phyloP scores from a whole-genome alignment of 2,113 vertebrate species.

The Myotis davidii region DNA sequence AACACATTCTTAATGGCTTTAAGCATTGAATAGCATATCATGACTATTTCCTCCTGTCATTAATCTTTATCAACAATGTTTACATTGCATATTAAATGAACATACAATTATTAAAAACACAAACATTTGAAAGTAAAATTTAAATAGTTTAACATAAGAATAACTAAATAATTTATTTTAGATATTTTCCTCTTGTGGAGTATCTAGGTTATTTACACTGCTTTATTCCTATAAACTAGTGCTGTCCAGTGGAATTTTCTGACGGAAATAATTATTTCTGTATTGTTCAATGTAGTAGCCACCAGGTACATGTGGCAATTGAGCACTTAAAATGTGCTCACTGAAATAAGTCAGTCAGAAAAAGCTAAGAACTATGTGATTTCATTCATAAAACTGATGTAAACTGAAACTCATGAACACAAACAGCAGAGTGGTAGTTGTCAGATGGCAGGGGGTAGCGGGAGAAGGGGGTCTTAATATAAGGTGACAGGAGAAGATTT shows the following conservation, averaged over 20 bases:
- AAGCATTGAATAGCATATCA: background rate
- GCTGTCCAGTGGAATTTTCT: background rate
- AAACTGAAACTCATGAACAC: too few species aligned
- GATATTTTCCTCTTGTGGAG: background rate
- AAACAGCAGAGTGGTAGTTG: too few species aligned
- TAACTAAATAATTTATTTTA: conserved; percentile 15
- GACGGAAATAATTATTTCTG: background rate
- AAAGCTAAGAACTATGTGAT: too few species aligned
- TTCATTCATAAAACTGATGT: too few species aligned
- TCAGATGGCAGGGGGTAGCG: too few species aligned
- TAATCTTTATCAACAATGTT: background rate
- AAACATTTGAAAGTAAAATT: conserved; percentile 6
- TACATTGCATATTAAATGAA: background rate
- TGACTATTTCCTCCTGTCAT: background rate
- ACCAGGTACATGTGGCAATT: background rate
- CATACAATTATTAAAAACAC: background rate
- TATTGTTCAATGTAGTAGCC: background rate
- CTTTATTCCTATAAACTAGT: background rate
- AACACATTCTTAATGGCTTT: background rate
- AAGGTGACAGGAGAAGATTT: too few species aligned
- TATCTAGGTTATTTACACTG: background rate
- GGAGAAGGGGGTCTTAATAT: too few species aligned
- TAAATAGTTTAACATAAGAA: background rate
- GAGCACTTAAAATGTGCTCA: background rate
- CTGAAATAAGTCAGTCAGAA: background rate